Evolutionary conservation across 1,140 invertebrate genomes (phyloP).

Genomic region (Scaptomyza montana): DNA sequence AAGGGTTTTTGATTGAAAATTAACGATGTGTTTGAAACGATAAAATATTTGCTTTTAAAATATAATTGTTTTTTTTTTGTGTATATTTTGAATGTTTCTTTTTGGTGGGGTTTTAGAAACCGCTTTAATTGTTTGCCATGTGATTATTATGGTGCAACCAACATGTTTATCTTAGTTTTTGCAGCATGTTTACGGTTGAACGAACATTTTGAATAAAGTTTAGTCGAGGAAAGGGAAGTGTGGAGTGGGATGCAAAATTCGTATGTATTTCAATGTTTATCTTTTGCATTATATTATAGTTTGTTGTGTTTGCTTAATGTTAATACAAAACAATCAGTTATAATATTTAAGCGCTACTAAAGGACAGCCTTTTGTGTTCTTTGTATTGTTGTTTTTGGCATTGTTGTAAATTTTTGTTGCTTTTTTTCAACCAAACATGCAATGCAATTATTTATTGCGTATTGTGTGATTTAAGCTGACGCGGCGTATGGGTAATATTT

Average conservation of each 20-base stretch:
- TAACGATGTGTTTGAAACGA: conserved; percentile 22
- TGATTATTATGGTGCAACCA: conserved; percentile 52
- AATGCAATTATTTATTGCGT: conserved; percentile 53
- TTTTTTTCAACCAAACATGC: conserved; percentile 13
- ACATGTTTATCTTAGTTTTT: conserved; percentile 67
- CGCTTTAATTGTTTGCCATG: conserved; percentile 54
- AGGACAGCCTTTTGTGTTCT: neutral
- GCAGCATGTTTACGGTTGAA: conserved; percentile 51
- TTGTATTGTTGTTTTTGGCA: neutral
- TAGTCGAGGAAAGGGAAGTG: neutral
- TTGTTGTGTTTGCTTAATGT: conserved; percentile 67
- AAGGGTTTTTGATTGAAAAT: neutral
- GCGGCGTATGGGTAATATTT: conserved; percentile 35
- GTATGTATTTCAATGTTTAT: conserved; percentile 50
- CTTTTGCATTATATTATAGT: conserved; percentile 47
- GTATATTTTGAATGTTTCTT: neutral
- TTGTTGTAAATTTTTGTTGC: conserved; percentile 12
- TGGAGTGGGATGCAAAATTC: neutral
- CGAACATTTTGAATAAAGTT: conserved; percentile 40
- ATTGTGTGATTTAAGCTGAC: conserved; percentile 38
- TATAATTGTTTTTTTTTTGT: conserved; percentile 9
- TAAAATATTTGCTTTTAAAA: conserved; percentile 38
- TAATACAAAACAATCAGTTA: conserved; percentile 72
- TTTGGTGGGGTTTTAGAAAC: conserved; percentile 20
- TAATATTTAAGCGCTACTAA: conserved; percentile 27